Percentiles rank a stretch among this genome's conserved stretches.
phyloP scores from a whole-genome alignment of 1,140 invertebrate species.

The Chrysoperla carnea region DNA sequence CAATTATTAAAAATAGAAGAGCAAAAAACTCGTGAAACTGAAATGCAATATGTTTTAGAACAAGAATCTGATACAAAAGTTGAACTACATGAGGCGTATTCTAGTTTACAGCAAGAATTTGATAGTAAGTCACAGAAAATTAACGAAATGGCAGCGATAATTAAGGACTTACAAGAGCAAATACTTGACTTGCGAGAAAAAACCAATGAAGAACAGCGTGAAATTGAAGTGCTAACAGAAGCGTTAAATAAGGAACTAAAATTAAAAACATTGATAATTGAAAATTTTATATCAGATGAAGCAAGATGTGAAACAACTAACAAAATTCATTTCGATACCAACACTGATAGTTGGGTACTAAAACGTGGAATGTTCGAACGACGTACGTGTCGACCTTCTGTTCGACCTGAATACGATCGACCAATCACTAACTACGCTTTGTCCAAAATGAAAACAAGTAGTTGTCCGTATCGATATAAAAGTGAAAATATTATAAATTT shows the following conservation, averaged over 20 bases:
- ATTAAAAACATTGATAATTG: conserved; percentile 67
- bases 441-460: too few relatives aligned
- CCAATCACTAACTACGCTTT: too few relatives aligned
- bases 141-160: conserved; percentile 38
- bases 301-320: conserved; percentile 61
- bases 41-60: conserved; percentile 68
- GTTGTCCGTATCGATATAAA: too few relatives aligned
- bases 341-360: conserved; percentile 56
- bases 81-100: conserved; percentile 62
- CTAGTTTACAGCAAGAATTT: conserved; percentile 71
- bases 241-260: conserved; percentile 59
- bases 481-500: not conserved
- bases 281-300: conserved; percentile 87
- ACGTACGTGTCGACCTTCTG: not conserved
- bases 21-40: conserved; percentile 33
- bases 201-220: conserved; percentile 58
- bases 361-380: not conserved
- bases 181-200: conserved; percentile 60
- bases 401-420: too few relatives aligned
- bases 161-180: conserved; percentile 35
- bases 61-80: conserved; percentile 66
- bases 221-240: conserved; percentile 63
- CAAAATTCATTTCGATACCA: conserved; percentile 63
- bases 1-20: conserved; percentile 33
- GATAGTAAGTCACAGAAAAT: conserved; percentile 76